Evolutionary conservation across 2,888 invertebrate species (phyloP).

Genomic region (Mechanitis mazaeus): DNA sequence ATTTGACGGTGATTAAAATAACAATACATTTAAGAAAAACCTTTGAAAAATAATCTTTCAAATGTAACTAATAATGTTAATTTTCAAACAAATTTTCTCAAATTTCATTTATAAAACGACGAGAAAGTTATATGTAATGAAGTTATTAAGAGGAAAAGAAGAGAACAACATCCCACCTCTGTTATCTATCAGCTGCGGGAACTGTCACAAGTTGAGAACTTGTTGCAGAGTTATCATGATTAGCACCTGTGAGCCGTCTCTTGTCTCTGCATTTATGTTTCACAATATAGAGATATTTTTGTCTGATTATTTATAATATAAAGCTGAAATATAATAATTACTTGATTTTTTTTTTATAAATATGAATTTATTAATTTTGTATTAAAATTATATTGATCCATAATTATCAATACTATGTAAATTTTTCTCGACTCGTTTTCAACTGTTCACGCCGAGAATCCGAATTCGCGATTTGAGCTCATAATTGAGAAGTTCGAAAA

Average conservation of each 20-base stretch:
- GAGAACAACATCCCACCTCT: conserved; percentile 28
- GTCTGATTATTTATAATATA: background rate
- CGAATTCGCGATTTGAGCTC: too few species aligned
- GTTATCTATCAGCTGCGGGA: conserved; percentile 40
- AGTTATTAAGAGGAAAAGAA: conserved; percentile 19
- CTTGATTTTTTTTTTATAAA: background rate
- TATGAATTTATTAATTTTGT: too few species aligned
- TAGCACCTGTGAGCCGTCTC: conserved; percentile 42
- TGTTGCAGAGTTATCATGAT: conserved; percentile 36
- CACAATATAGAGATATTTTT: background rate
- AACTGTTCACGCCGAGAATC: too few species aligned
- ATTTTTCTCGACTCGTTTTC: too few species aligned
- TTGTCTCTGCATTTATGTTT: conserved; percentile 11
- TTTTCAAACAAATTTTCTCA: too few species aligned
- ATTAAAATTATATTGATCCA: too few species aligned
- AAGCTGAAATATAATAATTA: background rate
- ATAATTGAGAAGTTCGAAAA: too few species aligned
- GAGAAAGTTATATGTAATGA: background rate
- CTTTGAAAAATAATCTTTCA: too few species aligned
- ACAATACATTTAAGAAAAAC: conserved; percentile 10
- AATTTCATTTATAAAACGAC: background rate
- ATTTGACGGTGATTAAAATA: conserved; percentile 17
- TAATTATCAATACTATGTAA: too few species aligned
- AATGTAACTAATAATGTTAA: too few species aligned
- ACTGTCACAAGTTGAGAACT: conserved; percentile 38